Percentiles rank a stretch among this genome's conserved stretches.
These are phyloP conservation scores for Holothuria scabra DNA, from an alignment of 53 echinoderm and acorn worm species.

Conservation along the genomic window DNA sequence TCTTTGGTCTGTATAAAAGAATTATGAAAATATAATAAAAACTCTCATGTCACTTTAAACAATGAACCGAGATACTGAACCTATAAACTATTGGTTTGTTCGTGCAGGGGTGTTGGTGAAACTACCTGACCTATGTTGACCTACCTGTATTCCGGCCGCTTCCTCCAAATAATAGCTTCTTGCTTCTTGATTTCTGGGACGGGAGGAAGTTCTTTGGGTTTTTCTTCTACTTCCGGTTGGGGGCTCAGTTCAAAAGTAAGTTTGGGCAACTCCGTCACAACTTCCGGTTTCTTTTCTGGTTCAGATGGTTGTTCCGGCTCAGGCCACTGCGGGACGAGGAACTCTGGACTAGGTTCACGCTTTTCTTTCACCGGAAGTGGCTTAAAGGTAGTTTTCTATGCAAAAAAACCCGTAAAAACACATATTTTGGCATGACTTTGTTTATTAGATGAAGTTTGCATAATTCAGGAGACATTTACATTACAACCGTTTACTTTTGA, in stretches of 20 bases:
- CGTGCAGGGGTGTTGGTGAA: too few species aligned
- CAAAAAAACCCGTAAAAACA: too few species aligned
- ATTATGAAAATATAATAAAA: conserved; percentile 13
- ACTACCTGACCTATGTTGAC: too few species aligned
- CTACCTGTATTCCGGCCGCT: conserved; percentile 21
- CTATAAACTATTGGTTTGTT: too few species aligned
- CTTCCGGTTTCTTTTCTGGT: conserved; percentile 22
- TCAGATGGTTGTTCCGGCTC: background rate
- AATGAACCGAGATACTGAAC: too few species aligned
- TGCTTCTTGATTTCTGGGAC: conserved; percentile 3
- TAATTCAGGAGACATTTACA: too few species aligned
- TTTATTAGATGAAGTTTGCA: too few species aligned
- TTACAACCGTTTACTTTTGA: too few species aligned
- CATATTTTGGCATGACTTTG: too few species aligned
- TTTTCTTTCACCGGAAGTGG: conserved; percentile 47
- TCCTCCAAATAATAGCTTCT: conserved; percentile 83
- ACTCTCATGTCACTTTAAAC: too few species aligned
- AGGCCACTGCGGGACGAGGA: conserved; percentile 43
- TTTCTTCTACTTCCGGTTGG: conserved; percentile 41
- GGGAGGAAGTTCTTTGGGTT: conserved; percentile 37
- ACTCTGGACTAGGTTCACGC: conserved; percentile 6
- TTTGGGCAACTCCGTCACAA: conserved; percentile 20
- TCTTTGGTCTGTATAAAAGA: conserved; percentile 67
- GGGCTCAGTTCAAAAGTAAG: conserved; percentile 33
- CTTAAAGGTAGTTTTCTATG: conserved; percentile 36